Conservation (phyloP, 2,797 vertebrate species). For the Alauda arvensis region DNA sequence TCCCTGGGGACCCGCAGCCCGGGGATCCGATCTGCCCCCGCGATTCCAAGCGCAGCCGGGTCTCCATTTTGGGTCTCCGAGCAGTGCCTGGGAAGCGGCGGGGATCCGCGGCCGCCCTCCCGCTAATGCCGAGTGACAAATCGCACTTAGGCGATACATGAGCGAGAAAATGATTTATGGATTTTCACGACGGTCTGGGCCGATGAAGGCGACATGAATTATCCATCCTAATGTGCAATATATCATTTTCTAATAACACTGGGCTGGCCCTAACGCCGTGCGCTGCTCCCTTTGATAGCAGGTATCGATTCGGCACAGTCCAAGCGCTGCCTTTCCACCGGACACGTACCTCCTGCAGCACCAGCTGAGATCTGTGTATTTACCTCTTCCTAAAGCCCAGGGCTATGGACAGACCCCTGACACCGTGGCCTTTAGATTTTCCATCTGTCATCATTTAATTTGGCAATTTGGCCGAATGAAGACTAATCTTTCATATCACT, state of each 20-base stretch:
- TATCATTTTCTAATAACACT: constrained; percentile 77
- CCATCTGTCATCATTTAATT: constrained; percentile 58
- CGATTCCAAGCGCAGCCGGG: neutral
- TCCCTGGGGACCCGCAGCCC: neutral
- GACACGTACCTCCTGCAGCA: neutral
- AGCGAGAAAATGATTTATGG: constrained; percentile 78
- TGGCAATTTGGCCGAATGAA: constrained; percentile 28
- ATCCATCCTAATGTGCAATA: constrained; percentile 70
- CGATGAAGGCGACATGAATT: constrained; percentile 76
- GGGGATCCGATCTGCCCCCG: neutral
- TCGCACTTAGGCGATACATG: constrained; percentile 70
- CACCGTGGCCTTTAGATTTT: constrained; percentile 28
- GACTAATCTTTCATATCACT: constrained; percentile 15
- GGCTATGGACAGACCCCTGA: neutral
- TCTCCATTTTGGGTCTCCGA: constrained; percentile 24
- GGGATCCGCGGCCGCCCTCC: constrained; percentile 36
- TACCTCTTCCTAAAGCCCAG: constrained; percentile 14
- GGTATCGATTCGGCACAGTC: constrained; percentile 61
- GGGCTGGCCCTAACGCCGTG: constrained; percentile 32
- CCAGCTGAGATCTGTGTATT: constrained; percentile 22
- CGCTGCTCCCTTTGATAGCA: constrained; percentile 46
- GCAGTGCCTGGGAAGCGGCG: constrained; percentile 60
- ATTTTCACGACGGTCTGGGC: constrained; percentile 69
- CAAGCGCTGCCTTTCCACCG: constrained; percentile 35
- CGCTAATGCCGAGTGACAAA: constrained; percentile 70